phyloP scores from a whole-genome alignment of 2,113 vertebrate genomes.

The Mugil cephalus region DNA sequence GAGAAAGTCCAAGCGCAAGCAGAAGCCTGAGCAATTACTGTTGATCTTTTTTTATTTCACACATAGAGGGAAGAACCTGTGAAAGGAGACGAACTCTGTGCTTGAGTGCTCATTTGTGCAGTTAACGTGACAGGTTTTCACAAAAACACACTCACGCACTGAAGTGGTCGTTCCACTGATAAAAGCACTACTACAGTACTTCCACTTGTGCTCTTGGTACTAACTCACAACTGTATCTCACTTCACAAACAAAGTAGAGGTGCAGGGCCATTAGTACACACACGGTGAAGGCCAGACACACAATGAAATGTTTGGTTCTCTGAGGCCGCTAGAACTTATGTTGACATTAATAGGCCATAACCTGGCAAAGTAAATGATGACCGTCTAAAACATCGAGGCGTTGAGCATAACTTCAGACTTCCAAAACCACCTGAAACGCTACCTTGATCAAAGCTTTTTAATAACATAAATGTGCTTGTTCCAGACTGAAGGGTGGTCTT shows the following conservation, averaged over 20 bases:
- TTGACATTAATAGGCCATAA: neutral
- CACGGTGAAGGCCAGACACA: neutral
- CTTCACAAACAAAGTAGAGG: neutral
- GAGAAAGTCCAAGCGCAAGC: neutral
- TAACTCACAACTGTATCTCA: neutral
- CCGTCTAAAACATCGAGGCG: conserved; percentile 2
- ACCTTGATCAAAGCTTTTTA: conserved; percentile 4
- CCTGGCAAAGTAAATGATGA: neutral
- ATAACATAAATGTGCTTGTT: conserved; percentile 13
- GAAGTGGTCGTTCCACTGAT: neutral
- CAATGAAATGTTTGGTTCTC: neutral
- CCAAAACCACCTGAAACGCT: neutral
- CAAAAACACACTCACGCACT: neutral
- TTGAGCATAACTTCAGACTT: too few species aligned
- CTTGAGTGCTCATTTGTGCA: neutral
- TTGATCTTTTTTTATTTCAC: neutral
- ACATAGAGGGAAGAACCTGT: neutral
- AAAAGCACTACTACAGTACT: neutral
- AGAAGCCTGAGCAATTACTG: conserved; percentile 10
- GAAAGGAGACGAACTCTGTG: neutral
- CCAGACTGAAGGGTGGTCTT: neutral
- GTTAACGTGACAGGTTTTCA: neutral
- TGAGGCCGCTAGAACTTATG: too few species aligned
- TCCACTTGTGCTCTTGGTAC: neutral
- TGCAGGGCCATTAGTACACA: neutral